Percentiles rank a stretch among this genome's conserved stretches.
Conservation (phyloP, 1,140 invertebrate species). For the Drosophila nebulosa region DNA sequence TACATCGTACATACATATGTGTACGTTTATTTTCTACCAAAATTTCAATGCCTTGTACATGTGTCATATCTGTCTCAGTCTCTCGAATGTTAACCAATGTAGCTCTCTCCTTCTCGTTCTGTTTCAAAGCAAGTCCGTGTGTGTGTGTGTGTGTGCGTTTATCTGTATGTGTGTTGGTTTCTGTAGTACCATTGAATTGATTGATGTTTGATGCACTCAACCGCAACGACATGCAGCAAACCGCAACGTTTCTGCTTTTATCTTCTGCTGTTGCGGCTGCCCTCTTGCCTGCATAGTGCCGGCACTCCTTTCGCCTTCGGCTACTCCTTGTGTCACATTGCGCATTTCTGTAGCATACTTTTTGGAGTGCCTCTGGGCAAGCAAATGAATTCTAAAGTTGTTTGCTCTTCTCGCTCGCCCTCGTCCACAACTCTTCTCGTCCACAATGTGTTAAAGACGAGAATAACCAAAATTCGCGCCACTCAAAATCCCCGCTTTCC, state of each 20-base stretch:
- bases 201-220: slow-evolving; percentile 78
- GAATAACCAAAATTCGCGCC: slow-evolving; percentile 10
- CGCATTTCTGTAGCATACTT: slow-evolving; percentile 71
- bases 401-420: slow-evolving; percentile 5
- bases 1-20: slow-evolving; percentile 20
- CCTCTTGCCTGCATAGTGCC: background rate
- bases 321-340: slow-evolving; percentile 38
- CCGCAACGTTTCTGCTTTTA: slow-evolving; percentile 51
- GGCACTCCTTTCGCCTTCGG: background rate
- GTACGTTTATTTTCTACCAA: slow-evolving; percentile 40
- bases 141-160: slow-evolving; percentile 18
- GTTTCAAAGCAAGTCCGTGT: background rate
- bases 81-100: slow-evolving; percentile 11
- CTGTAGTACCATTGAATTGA: slow-evolving; percentile 73
- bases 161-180: slow-evolving; percentile 26
- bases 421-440: background rate
- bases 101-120: slow-evolving; percentile 18
- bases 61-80: slow-evolving; percentile 33
- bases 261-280: slow-evolving; percentile 32
- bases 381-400: slow-evolving; percentile 40
- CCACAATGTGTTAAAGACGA: slow-evolving; percentile 27
- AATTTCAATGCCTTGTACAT: slow-evolving; percentile 45
- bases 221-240: slow-evolving; percentile 75
- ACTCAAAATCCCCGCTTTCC: background rate
- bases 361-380: slow-evolving; percentile 47